Evolutionary conservation across 2,888 invertebrate species (phyloP).

Genomic region (Alviniconcha strummeri): DNA sequence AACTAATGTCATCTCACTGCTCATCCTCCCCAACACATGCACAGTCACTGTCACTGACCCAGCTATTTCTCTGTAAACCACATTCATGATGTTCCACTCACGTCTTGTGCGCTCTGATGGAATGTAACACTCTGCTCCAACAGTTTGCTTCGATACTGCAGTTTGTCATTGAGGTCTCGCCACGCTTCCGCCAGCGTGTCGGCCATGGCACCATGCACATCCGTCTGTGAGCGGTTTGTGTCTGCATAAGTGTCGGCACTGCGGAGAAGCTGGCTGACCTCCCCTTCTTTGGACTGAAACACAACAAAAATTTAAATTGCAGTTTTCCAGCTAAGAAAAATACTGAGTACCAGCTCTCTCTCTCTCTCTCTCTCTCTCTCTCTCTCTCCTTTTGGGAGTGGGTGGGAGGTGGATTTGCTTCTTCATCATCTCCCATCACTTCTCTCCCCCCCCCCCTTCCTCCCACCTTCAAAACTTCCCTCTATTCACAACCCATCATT

Average conservation of each 20-base stretch:
- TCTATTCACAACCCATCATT: no score
- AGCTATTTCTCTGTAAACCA: no score
- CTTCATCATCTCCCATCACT: neutral
- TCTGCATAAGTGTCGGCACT: constrained; percentile 90
- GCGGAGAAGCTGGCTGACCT: constrained; percentile 88
- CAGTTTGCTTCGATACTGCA: constrained; percentile 85
- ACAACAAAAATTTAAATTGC: constrained; percentile 8
- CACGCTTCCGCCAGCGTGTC: constrained; percentile 80
- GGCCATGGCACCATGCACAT: constrained; percentile 92
- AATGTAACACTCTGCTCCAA: constrained; percentile 87
- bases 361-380: no score
- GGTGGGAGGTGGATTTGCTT: no score
- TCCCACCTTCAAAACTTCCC: neutral
- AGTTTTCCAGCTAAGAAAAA: no score
- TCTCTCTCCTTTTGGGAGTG: no score
- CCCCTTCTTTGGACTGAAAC: constrained; percentile 87
- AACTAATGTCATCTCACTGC: no score
- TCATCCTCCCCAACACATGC: no score
- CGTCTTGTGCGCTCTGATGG: constrained; percentile 78
- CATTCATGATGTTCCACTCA: constrained; percentile 58
- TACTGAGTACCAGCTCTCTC: no score
- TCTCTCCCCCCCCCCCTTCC: neutral
- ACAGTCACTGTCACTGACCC: no score
- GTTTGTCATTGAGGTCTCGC: constrained; percentile 87
- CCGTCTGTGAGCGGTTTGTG: constrained; percentile 80